Evolutionary conservation across 2,888 invertebrate species (phyloP), one percentile per base, ranked within the genome.

Genomic region (Leucoptera coffeella): DNA sequence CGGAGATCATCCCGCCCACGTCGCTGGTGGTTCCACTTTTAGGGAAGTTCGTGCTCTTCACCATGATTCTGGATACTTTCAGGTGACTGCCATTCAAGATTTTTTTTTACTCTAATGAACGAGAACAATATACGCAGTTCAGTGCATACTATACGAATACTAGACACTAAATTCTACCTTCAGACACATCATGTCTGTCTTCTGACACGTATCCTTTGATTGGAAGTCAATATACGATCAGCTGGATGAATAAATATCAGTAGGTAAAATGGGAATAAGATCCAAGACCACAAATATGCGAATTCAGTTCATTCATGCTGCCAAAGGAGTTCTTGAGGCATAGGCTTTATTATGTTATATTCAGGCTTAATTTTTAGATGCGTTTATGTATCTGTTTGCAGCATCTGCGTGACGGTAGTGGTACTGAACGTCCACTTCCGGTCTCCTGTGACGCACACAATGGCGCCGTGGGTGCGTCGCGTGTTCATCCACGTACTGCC

Each of bases 361-460:
- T 54, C 15, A 28, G 11, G 25, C 15, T 34, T 27, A 4, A 4
- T 8, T 11, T n/a, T n/a, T n/a, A n/a, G n/a, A n/a, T n/a, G 17
- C 22, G 22, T 7, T 3, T 10, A 14, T 33, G 38, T 43, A 12
- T 22, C 9, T n/a, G n/a, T 10, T 55, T 53, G 29, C 75, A 87
- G 87, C 65, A 92, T 93, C 67, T 89, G 91, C 72, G 85, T 91
- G 51, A 92, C 93, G 34, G 95, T 97, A 47, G 86, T 95, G 52
- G 94, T 95, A 45, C 77, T 96, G 46, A 96, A 96, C 74, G 91
- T 95, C 44, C 95, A 96, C 77, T 96, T 95, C 75, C 88, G 97
- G 32, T 94, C 93, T 39, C 94, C 96, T 37, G 91, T 94, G 62
- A 97, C 96, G 36, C 95, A 95, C 75, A 86, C 88, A 39, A 96